Conservation (phyloP, 2,888 invertebrate species). For the Acleris sparsana region DNA sequence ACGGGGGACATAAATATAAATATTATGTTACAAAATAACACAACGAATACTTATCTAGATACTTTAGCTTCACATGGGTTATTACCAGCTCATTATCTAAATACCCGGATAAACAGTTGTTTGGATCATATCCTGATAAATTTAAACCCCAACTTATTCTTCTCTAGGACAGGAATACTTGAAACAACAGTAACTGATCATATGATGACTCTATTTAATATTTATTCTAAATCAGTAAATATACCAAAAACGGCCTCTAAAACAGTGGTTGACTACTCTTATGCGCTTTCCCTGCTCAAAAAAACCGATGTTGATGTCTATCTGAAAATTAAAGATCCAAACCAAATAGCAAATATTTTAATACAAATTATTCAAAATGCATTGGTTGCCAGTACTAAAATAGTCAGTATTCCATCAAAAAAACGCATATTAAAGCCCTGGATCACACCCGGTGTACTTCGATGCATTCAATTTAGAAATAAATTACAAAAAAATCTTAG, state of each 20-base stretch:
- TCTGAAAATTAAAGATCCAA: too few relatives aligned
- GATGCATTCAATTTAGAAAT: slow-evolving; percentile 33
- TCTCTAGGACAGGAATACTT: slow-evolving; percentile 1
- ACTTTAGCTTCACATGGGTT: too few relatives aligned
- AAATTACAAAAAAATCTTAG: slow-evolving; percentile 33
- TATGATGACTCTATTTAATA: not conserved
- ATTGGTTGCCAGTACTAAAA: too few relatives aligned
- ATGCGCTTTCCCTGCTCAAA: not conserved
- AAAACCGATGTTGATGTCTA: not conserved
- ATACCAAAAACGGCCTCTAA: not conserved
- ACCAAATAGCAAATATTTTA: too few relatives aligned
- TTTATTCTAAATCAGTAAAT: not conserved
- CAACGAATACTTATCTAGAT: too few relatives aligned
- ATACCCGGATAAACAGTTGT: not conserved
- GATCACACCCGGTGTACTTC: slow-evolving; percentile 37
- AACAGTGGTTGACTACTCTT: not conserved
- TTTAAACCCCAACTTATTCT: not conserved
- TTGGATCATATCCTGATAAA: not conserved
- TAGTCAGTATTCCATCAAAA: too few relatives aligned
- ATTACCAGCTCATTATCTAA: too few relatives aligned
- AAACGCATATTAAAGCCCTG: slow-evolving; percentile 23
- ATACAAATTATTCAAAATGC: too few relatives aligned
- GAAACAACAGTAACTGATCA: not conserved
- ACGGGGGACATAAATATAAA: too few relatives aligned
- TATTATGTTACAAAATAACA: too few relatives aligned